Evolutionary conservation across 1,140 invertebrate genomes (phyloP), one percentile per base, ranked within the genome.

Genomic region (Hyphantria cunea): DNA sequence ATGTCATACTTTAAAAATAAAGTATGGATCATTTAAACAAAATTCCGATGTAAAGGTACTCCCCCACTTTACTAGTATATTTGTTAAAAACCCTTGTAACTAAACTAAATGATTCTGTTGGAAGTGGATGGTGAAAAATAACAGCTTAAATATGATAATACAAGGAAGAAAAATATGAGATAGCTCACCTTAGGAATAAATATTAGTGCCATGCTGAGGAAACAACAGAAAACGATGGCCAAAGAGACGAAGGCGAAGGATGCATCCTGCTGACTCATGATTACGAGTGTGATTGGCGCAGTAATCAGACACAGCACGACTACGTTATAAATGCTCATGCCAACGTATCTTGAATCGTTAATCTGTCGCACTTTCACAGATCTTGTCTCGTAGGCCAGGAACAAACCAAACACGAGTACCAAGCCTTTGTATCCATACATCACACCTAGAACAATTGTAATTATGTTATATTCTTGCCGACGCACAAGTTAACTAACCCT

Each of bases 281-380:
- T 99, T 11, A 99, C 97, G 92, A 99, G 94, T 9, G 97, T 97
- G 37, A 99, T 98, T 0, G 98, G 98, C 10, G 97, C 98, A 8
- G 98, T 99, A 80, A 99, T 99, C 56, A 99, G 91, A 84, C 98
- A 99, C 10, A 99, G 93, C 17, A 99, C 97, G 58, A 99, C 98
- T 48, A 99, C 98, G 91, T 99, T 99, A 92, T 99, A 99, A 79
- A 99, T 99, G 72, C 98, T 98, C 97, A 99, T 99, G 68, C 98
- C 98, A 9, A 99, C 98, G 89, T 99, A 98, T 77, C 98, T 93
- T 0, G 98, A 98, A 92, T 99, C 99, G 89, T 97, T 97, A 73
- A 97, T 97, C 82, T 96, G 95, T 62, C 96, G 96, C 7, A 97
- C 94, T 92, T 99, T 99, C 15, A 99, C 95, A 61, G 97, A 99